Percentiles rank a stretch among this genome's conserved stretches.
Conservation (phyloP, 2,888 invertebrate species). For the Yponomeuta cagnagella region DNA sequence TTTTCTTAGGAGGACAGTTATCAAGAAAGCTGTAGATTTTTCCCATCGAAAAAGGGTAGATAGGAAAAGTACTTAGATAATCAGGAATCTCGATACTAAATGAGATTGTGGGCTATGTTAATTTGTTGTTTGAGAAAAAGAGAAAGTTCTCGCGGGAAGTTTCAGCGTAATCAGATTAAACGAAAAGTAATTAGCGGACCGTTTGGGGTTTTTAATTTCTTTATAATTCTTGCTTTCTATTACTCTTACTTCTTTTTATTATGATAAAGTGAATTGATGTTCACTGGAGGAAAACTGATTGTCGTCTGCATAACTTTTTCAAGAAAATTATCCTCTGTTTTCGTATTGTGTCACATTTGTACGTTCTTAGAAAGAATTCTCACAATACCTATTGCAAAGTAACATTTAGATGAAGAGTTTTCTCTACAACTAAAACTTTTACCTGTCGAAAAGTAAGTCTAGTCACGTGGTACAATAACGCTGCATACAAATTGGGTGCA, state of each 20-base stretch:
- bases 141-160: not conserved
- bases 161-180: not conserved
- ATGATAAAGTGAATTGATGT: not conserved
- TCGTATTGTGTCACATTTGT: too few species aligned
- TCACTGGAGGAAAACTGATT: not conserved
- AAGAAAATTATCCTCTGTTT: not conserved
- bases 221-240: slow-evolving; percentile 1
- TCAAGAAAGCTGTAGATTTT: too few species aligned
- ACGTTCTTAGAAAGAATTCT: too few species aligned
- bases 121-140: not conserved
- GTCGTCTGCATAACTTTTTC: not conserved
- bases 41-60: too few species aligned
- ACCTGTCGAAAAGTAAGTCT: too few species aligned
- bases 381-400: too few species aligned
- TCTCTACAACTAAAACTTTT: too few species aligned
- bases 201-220: not conserved
- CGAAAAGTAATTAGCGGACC: not conserved
- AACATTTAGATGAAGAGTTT: too few species aligned
- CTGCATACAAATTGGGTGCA: too few species aligned
- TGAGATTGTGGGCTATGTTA: not conserved
- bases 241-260: slow-evolving; percentile 1
- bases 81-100: not conserved
- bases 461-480: too few species aligned
- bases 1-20: too few species aligned
- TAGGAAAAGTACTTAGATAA: too few species aligned